These are phyloP conservation scores for Sinopyrophorus schimmeli DNA, from an alignment of 2,888 invertebrate genomes.

Conservation along the genomic window DNA sequence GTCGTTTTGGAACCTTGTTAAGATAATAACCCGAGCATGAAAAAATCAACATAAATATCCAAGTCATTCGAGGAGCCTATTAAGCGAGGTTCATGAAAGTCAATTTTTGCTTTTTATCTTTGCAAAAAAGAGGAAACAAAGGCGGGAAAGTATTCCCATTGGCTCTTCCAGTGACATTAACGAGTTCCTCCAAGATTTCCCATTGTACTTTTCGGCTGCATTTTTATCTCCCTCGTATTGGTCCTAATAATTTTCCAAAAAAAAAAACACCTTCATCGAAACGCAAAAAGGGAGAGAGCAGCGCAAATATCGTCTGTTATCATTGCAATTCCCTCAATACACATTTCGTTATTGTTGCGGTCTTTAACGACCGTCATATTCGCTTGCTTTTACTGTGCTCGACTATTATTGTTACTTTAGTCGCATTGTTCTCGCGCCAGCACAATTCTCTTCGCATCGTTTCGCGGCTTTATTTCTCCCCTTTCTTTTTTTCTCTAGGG, in stretches of 20 bases:
- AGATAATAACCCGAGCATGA: too few species aligned
- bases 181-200: conserved; percentile 7
- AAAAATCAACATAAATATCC: too few species aligned
- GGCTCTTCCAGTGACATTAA: conserved; percentile 5
- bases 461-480: conserved; percentile 33
- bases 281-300: conserved; percentile 9
- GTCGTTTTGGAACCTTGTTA: too few species aligned
- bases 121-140: too few species aligned
- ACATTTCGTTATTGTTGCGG: conserved; percentile 33
- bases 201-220: conserved; percentile 2
- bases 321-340: conserved; percentile 33
- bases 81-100: too few species aligned
- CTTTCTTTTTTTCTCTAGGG: conserved; percentile 27
- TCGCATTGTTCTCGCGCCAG: conserved; percentile 38
- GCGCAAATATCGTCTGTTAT: conserved; percentile 26
- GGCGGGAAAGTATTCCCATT: conserved; percentile 8
- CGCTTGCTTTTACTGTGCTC: conserved; percentile 25
- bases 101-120: too few species aligned
- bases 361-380: conserved; percentile 29
- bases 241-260: conserved; percentile 14
- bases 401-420: conserved; percentile 40
- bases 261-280: conserved; percentile 17
- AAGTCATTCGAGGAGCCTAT: too few species aligned
- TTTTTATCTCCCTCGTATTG: neutral
- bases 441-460: conserved; percentile 38